These are phyloP conservation scores for Myxocyprinus asiaticus DNA, from an alignment of 2,113 vertebrate genomes.

Conservation along the genomic window DNA sequence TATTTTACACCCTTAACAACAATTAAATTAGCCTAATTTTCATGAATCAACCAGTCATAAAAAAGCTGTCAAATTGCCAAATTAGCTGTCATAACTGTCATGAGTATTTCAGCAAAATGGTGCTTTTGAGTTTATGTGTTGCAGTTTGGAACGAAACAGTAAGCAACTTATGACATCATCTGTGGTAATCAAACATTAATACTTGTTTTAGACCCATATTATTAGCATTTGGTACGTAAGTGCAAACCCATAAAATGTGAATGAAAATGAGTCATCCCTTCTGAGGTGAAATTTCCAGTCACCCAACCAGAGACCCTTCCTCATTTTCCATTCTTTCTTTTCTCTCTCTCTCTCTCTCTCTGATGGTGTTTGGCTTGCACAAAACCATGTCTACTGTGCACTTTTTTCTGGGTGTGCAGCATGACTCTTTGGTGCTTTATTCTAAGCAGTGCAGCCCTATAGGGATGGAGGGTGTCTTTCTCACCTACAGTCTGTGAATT, in stretches of 20 bases:
- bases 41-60: constrained; percentile 14
- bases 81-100: neutral
- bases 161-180: neutral
- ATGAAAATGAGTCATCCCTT: constrained; percentile 14
- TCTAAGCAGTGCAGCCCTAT: constrained; percentile 9
- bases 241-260: neutral
- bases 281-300: constrained; percentile 16
- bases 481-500: constrained; percentile 33
- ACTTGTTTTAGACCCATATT: constrained; percentile 11
- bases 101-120: neutral
- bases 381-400: neutral
- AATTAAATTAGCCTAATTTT: neutral
- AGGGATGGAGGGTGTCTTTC: constrained; percentile 12
- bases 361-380: neutral
- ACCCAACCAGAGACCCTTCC: constrained; percentile 13
- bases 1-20: neutral
- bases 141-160: neutral
- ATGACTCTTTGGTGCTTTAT: constrained; percentile 7
- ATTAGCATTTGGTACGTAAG: constrained; percentile 14
- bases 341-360: constrained; percentile 19
- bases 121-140: neutral
- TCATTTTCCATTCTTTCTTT: constrained; percentile 17
- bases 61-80: neutral
- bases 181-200: constrained; percentile 1
- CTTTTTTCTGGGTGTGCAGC: constrained; percentile 29